Percentiles rank a stretch among this genome's conserved stretches.
Evolutionary conservation across 2,113 vertebrate genomes (phyloP).

Genomic region (Heterocephalus glaber): DNA sequence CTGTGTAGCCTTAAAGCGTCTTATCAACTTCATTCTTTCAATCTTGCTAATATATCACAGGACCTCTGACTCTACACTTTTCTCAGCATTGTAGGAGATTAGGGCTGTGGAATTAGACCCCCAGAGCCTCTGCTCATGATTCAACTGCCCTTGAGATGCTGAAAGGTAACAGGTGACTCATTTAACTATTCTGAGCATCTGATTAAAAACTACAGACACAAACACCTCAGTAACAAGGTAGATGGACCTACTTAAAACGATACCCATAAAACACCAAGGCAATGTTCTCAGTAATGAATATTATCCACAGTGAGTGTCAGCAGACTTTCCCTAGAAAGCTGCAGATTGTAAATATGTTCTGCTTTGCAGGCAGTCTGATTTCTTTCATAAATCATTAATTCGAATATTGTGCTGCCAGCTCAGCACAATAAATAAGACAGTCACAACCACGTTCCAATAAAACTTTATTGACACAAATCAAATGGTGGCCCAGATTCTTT

Average conservation of each 20-base stretch:
- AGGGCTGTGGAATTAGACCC: not conserved
- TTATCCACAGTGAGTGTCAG: fast-evolving
- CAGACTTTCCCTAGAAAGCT: not conserved
- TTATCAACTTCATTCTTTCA: not conserved
- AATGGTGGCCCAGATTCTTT: not conserved
- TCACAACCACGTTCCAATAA: not conserved
- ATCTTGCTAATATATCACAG: too few species aligned
- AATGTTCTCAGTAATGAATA: fast-evolving
- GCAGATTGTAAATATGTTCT: not conserved
- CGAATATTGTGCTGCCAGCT: fast-evolving
- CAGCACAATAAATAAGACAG: fast-evolving
- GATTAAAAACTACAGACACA: too few species aligned
- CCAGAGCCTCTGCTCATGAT: too few species aligned
- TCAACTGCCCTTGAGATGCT: too few species aligned
- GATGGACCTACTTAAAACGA: not conserved
- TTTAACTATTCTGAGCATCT: not conserved
- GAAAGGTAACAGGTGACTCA: not conserved
- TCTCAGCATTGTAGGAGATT: not conserved
- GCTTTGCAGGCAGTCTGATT: fast-evolving
- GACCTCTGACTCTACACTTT: not conserved
- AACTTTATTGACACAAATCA: not conserved
- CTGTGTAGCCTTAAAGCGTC: fast-evolving
- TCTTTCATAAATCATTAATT: fast-evolving
- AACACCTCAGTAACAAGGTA: fast-evolving
- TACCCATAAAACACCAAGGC: fast-evolving